A percentile compares a stretch with the other conserved stretches of the same genome.
Evolutionary conservation across 2,113 vertebrate species (phyloP).

Genomic region (Puffinus mauretanicus): DNA sequence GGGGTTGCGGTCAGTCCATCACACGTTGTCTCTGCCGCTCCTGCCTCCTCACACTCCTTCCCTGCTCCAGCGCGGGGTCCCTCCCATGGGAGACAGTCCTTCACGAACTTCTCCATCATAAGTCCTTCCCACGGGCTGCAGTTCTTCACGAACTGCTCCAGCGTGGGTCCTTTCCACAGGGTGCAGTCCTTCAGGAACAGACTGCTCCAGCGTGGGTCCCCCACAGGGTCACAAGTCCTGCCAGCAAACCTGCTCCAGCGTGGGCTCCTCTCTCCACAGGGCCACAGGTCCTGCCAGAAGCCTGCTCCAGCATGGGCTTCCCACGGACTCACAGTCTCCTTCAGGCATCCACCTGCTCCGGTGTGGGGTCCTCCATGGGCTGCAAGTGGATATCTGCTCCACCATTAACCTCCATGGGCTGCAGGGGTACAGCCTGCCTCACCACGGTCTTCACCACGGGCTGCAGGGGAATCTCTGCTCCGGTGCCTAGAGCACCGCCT

Average conservation of each 20-base stretch:
- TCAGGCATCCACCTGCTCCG: background rate
- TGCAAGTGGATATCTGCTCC: background rate
- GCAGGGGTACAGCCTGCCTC: background rate
- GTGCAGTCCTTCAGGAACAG: no score
- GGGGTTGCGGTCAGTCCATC: background rate
- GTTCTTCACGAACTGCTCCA: no score
- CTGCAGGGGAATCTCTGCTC: background rate
- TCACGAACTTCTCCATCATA: no score
- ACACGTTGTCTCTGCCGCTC: background rate
- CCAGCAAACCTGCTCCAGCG: background rate
- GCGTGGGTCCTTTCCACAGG: no score
- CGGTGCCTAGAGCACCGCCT: background rate
- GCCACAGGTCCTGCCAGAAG: no score
- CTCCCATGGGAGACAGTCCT: no score
- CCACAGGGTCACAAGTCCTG: no score
- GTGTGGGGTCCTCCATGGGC: background rate
- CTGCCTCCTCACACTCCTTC: background rate
- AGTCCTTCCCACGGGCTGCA: no score
- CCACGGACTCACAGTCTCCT: background rate
- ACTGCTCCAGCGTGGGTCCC: no score
- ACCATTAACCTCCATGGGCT: background rate
- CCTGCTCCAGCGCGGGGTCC: background rate
- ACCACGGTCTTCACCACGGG: background rate
- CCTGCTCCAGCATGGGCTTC: background rate
- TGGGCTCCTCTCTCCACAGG: background rate